Conservation (phyloP, 2,113 vertebrate species). For the Oceanodroma tethys region DNA sequence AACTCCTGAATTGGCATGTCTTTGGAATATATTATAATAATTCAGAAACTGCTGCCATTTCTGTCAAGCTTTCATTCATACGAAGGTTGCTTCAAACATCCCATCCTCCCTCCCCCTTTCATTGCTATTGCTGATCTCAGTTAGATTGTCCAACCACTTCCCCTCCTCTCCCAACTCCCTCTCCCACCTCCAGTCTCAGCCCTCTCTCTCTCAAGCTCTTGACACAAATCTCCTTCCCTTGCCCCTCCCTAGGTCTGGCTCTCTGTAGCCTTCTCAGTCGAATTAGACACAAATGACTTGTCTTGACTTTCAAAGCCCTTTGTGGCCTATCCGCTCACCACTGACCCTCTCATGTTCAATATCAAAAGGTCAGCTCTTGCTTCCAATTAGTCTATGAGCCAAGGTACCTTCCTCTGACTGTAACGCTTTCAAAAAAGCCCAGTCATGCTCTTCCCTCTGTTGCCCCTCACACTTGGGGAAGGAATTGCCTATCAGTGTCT, state of each 20-base stretch:
- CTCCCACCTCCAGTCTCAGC: slow-evolving; percentile 19
- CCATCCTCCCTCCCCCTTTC: neutral
- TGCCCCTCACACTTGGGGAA: slow-evolving; percentile 6
- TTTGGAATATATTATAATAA: slow-evolving; percentile 62
- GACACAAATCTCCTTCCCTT: neutral
- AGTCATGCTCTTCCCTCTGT: slow-evolving; percentile 11
- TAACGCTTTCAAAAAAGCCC: slow-evolving; percentile 22
- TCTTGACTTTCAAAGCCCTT: slow-evolving; percentile 46
- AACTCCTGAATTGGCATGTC: slow-evolving; percentile 61
- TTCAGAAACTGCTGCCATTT: slow-evolving; percentile 46
- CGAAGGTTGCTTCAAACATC: neutral
- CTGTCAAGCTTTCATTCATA: slow-evolving; percentile 61
- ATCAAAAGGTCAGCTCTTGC: slow-evolving; percentile 41
- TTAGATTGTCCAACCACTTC: slow-evolving; percentile 15
- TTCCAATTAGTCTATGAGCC: slow-evolving; percentile 53
- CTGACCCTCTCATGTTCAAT: slow-evolving; percentile 55
- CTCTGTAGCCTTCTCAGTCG: slow-evolving; percentile 12
- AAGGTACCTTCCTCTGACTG: slow-evolving; percentile 17
- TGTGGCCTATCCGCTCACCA: slow-evolving; percentile 29
- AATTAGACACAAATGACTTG: slow-evolving; percentile 56
- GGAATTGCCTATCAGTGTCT: neutral
- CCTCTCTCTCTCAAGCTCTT: slow-evolving; percentile 7
- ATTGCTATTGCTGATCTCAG: neutral
- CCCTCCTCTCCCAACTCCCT: slow-evolving; percentile 15
- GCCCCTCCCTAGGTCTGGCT: neutral